These are phyloP conservation scores for Myotis findleyi DNA, from an alignment of 2,797 vertebrate species.

Conservation along the genomic window DNA sequence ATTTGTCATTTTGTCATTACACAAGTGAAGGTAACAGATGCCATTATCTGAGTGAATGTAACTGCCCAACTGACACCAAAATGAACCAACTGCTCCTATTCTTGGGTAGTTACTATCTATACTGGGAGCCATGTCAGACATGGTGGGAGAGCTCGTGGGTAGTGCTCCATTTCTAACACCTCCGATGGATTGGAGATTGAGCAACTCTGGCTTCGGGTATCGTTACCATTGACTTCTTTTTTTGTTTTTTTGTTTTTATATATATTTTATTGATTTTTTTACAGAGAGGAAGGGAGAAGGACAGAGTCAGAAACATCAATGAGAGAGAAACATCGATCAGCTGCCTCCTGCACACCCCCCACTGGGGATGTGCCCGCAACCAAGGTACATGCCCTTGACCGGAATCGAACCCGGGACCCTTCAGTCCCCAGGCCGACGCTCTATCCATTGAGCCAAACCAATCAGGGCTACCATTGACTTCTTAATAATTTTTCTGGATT, in stretches of 20 bases:
- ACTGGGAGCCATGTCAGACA: neutral
- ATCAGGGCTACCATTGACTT: neutral
- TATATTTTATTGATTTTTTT: too few relatives aligned
- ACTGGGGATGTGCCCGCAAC: too few relatives aligned
- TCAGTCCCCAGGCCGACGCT: too few relatives aligned
- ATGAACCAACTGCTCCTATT: neutral
- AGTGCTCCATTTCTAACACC: neutral
- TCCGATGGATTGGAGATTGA: neutral
- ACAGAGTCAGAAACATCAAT: too few relatives aligned
- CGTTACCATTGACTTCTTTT: constrained; percentile 15
- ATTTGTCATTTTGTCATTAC: constrained; percentile 33
- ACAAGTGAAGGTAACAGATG: neutral
- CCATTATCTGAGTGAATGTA: neutral
- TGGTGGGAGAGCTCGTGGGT: neutral
- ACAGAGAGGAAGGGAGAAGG: too few relatives aligned
- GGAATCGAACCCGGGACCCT: too few relatives aligned
- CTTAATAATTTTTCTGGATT: constrained; percentile 35
- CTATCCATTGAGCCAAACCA: too few relatives aligned
- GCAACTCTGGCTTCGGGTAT: neutral
- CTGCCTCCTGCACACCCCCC: too few relatives aligned
- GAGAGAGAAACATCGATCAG: too few relatives aligned
- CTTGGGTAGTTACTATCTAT: neutral
- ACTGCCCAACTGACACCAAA: neutral
- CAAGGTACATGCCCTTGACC: too few relatives aligned
- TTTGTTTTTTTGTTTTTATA: too few relatives aligned